These are phyloP conservation scores for Apis dorsata DNA, from an alignment of 1,140 invertebrate genomes.

Conservation along the genomic window DNA sequence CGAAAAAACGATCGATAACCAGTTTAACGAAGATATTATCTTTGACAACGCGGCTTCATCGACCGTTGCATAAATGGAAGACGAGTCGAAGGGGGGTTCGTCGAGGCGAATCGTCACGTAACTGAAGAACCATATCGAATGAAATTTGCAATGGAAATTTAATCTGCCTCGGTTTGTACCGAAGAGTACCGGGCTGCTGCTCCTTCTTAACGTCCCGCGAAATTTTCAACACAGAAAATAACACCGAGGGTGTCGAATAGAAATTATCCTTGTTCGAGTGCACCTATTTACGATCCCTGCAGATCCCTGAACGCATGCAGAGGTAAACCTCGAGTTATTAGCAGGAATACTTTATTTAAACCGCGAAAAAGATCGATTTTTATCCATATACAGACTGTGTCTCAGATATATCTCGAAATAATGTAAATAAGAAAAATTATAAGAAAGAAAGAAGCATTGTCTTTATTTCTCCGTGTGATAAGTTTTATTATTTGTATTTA, in stretches of 20 bases:
- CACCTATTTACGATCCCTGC: background rate
- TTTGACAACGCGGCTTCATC: conserved; percentile 6
- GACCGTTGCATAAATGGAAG: conserved; percentile 49
- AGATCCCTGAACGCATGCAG: background rate
- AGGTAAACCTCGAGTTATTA: background rate
- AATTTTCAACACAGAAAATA: conserved; percentile 52
- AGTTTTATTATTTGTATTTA: too few relatives aligned
- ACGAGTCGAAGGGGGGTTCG: background rate
- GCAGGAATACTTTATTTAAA: background rate
- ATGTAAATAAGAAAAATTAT: too few relatives aligned
- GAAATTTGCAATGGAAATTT: conserved; percentile 69
- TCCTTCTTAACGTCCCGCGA: conserved; percentile 52
- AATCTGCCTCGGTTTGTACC: conserved; percentile 59
- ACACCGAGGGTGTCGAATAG: background rate
- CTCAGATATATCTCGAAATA: too few relatives aligned
- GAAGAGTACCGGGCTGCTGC: conserved; percentile 22
- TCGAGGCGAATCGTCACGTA: conserved; percentile 42
- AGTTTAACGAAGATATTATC: conserved; percentile 25
- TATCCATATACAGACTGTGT: too few relatives aligned
- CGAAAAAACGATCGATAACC: background rate
- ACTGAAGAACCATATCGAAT: conserved; percentile 56
- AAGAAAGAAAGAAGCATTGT: too few relatives aligned
- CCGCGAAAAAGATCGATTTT: background rate
- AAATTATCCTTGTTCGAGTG: background rate
- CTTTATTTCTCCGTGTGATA: too few relatives aligned